These are phyloP conservation scores for Megastigmus dorsalis DNA, from an alignment of 2,888 invertebrate species.

Conservation along the genomic window DNA sequence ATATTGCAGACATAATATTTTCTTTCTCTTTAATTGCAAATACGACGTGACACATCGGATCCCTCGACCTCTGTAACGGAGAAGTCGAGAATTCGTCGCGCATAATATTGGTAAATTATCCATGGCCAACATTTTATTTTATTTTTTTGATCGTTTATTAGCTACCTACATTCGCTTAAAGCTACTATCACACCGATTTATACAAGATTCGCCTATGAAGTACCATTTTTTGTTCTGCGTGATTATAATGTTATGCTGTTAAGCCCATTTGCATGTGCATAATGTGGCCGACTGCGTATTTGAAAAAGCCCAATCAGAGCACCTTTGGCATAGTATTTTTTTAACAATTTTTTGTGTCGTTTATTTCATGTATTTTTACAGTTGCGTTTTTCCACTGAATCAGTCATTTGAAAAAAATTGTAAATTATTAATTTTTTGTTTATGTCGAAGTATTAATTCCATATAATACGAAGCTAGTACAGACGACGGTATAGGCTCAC, in stretches of 20 bases:
- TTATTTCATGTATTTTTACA: too few relatives aligned
- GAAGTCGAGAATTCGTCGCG: not conserved
- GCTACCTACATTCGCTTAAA: slow-evolving; percentile 68
- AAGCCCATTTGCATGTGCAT: not conserved
- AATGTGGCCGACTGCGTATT: too few relatives aligned
- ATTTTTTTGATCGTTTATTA: slow-evolving; percentile 49
- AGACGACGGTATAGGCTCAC: too few relatives aligned
- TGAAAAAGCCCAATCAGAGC: not conserved
- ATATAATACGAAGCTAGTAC: too few relatives aligned
- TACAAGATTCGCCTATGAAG: slow-evolving; percentile 66
- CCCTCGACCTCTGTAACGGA: not conserved
- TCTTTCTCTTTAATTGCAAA: slow-evolving; percentile 16
- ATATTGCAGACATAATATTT: slow-evolving; percentile 42
- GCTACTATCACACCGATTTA: slow-evolving; percentile 74
- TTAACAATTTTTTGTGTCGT: not conserved
- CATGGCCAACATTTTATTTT: slow-evolving; percentile 61
- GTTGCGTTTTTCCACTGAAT: not conserved
- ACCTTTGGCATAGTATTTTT: slow-evolving; percentile 20
- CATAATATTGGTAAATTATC: slow-evolving; percentile 40
- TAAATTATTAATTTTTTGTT: not conserved
- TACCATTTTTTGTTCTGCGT: not conserved
- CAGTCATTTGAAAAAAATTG: not conserved
- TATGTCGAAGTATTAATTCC: too few relatives aligned
- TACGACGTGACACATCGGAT: slow-evolving; percentile 15
- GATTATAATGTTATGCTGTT: not conserved